Conservation (phyloP, 2,888 invertebrate species). For the Caenorhabditis sp. region DNA sequence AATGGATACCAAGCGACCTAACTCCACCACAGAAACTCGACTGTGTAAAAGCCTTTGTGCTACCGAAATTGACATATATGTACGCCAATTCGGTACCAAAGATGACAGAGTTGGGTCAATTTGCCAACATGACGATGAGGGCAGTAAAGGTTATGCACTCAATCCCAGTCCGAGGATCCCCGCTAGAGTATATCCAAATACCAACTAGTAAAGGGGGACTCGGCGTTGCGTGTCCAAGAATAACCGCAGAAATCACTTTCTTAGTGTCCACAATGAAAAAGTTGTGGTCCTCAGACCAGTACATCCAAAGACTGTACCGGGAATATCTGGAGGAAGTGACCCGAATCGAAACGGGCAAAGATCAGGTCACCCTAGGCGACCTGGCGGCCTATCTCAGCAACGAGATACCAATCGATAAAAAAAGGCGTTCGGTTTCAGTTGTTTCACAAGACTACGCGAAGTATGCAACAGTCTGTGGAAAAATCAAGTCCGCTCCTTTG, state of each 20-base stretch:
- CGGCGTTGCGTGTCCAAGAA: slow-evolving; percentile 3
- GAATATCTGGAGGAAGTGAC: no score
- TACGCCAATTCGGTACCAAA: slow-evolving; percentile 9
- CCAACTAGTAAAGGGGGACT: slow-evolving; percentile 15
- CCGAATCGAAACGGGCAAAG: no score
- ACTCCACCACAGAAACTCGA: slow-evolving; percentile 50
- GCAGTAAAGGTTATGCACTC: background rate
- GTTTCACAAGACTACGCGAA: no score
- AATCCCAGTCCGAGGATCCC: slow-evolving; percentile 7
- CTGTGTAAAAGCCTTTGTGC: slow-evolving; percentile 33
- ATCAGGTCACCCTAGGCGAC: no score
- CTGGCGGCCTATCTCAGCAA: no score
- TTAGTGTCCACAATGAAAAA: background rate
- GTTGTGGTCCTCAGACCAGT: background rate
- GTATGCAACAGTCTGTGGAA: no score
- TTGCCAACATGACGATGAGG: background rate
- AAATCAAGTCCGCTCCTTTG: no score
- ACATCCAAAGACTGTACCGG: background rate
- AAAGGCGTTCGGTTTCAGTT: no score
- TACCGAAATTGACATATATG: slow-evolving; percentile 17
- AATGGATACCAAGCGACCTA: background rate
- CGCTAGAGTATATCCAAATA: slow-evolving; percentile 3
- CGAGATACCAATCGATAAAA: no score
- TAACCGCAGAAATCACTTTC: background rate
- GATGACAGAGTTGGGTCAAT: background rate